Base-by-base conservation (phyloP, 2,888 invertebrate genomes). In the Encarsia formosa region DNA sequence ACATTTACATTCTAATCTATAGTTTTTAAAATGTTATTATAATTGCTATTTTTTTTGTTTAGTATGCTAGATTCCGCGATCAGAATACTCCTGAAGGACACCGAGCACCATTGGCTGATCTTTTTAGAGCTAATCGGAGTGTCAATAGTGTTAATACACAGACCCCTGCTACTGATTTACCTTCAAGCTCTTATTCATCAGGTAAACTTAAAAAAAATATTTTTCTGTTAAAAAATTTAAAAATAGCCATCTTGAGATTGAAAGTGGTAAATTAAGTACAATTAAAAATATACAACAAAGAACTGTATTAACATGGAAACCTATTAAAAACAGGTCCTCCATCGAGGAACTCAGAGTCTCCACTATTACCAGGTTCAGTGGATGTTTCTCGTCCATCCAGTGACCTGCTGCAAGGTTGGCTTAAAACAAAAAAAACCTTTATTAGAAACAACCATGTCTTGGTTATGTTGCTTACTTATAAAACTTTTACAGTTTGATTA, bases 51-150 rank as follows among this genome's bases (percentile, higher is more conserved):
- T 24, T 40, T 44, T 32, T 11, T 26, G 57, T 59, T 15, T 52
- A 74, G 73, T 74, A 73, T 54, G 71, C 72, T 52, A 68, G 68
- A 65, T 72, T 70, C 63, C 73, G 73, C 35, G 73, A 74, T 37
- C 81, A 87, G 76, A 83, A 82, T 48, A 86, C 88, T 50, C 90
- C 91, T 3, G 91, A 91, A 76, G 91, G 91, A 13, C 90, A 90
- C 69, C 79, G 90, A 56, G 91, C 91, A 11, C 91, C 91, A 4
- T 77, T 90, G 52, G 87, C 88, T 5, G 91, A 91, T 66, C 74
- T 88, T 20, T 78, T 88, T 57, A 78, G 85, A 59, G 76, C 77
- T 57, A 82, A 79, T 43, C 81, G 88, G 56, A 62, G 54, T 44
- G 57, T 57, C 22, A 57, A 52, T 31, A 88, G 87, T 52, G 87